These are phyloP conservation scores for Psophia crepitans DNA, from an alignment of 2,113 vertebrate genomes.

Conservation along the genomic window DNA sequence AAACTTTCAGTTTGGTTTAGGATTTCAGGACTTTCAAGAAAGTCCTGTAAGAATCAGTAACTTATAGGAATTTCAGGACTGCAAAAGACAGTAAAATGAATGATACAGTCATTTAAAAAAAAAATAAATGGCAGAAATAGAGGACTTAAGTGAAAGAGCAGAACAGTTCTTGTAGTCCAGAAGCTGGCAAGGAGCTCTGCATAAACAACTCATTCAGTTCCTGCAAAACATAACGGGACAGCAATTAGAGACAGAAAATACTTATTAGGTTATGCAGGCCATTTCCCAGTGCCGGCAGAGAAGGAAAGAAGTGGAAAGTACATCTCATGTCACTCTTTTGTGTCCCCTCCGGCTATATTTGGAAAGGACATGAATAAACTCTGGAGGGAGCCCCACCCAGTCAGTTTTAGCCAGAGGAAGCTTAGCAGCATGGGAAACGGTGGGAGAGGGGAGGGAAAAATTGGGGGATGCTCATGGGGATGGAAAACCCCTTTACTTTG, in stretches of 20 bases:
- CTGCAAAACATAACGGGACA: not conserved
- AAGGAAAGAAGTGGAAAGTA: not conserved
- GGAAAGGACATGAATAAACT: not conserved
- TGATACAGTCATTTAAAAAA: not conserved
- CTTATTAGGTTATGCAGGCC: not conserved
- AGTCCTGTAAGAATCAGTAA: not conserved
- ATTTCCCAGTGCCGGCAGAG: not conserved
- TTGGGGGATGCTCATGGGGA: not conserved
- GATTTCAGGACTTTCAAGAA: not conserved
- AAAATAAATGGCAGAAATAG: not conserved
- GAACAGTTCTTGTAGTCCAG: not conserved
- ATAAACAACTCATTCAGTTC: not conserved
- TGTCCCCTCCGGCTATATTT: not conserved
- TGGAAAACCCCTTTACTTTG: not conserved
- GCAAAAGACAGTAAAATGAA: not conserved
- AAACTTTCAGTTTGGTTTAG: not conserved
- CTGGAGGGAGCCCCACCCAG: not conserved
- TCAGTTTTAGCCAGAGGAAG: not conserved
- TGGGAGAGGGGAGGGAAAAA: not conserved
- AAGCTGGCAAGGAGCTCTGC: not conserved
- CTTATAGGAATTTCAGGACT: not conserved
- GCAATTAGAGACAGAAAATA: conserved; percentile 15
- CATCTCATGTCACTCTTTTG: not conserved
- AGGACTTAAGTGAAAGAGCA: not conserved
- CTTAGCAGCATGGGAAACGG: not conserved